A percentile compares a stretch with the other conserved stretches of the same genome.
Conservation (phyloP, 2,888 invertebrate genomes). For the Melangyna quadrimaculata region DNA sequence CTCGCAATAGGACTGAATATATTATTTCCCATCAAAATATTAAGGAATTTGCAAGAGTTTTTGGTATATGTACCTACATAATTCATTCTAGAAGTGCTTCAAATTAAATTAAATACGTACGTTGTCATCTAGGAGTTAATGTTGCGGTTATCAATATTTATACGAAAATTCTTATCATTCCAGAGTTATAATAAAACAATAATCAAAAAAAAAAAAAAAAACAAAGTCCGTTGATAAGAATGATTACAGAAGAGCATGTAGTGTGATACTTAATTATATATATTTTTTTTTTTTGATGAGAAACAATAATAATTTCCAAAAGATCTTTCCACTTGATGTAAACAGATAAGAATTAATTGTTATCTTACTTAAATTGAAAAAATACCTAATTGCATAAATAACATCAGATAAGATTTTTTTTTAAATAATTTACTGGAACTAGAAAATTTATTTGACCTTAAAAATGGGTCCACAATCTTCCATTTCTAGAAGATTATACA, state of each 20-base stretch:
- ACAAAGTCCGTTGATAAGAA: slow-evolving; percentile 39
- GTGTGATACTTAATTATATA: background rate
- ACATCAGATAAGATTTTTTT: background rate
- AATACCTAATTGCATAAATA: background rate
- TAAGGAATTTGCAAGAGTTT: background rate
- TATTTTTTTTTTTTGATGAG: background rate
- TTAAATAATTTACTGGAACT: background rate
- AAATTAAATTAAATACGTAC: background rate
- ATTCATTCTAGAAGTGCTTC: background rate
- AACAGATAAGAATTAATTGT: background rate
- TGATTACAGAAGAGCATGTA: slow-evolving; percentile 26
- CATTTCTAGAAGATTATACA: too few species aligned
- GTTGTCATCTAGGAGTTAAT: slow-evolving; percentile 50
- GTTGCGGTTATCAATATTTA: slow-evolving; percentile 48
- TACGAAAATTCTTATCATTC: slow-evolving; percentile 50
- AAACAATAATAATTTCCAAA: background rate
- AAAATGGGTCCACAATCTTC: too few species aligned
- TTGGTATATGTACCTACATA: too few species aligned
- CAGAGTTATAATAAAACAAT: slow-evolving; percentile 29
- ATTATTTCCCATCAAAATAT: too few species aligned
- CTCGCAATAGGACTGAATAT: too few species aligned
- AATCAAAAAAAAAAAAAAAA: slow-evolving; percentile 21
- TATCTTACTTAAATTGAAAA: background rate
- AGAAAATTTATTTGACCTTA: too few species aligned
- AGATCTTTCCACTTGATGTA: background rate